Conservation (phyloP, 2,797 vertebrate species). For the Leptodactylus fallax region DNA sequence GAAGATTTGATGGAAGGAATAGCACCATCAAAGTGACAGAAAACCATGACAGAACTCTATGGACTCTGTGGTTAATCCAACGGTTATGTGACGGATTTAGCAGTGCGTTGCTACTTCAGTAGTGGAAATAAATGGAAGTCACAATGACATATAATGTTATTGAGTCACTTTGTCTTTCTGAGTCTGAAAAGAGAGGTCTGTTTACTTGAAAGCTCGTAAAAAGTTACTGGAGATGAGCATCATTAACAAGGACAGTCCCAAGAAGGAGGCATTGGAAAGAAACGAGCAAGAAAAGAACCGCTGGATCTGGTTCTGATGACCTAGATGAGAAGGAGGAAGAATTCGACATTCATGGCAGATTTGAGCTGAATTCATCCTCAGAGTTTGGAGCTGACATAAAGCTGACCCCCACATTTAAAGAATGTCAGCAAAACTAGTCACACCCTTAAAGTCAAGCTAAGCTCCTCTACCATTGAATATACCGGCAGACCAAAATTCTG, state of each 20-base stretch:
- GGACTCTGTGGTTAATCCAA: too few species aligned
- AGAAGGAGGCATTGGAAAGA: constrained; percentile 30
- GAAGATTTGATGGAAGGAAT: too few species aligned
- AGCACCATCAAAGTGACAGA: too few species aligned
- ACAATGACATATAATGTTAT: background rate
- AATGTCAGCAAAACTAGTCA: constrained; percentile 69
- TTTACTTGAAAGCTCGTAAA: constrained; percentile 72
- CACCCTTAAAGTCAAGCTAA: constrained; percentile 67
- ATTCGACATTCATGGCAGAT: constrained; percentile 73
- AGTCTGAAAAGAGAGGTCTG: constrained; percentile 72
- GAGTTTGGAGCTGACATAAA: constrained; percentile 74
- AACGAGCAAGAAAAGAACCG: background rate
- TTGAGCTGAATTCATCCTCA: constrained; percentile 70
- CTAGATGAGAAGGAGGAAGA: constrained; percentile 30
- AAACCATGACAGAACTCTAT: too few species aligned
- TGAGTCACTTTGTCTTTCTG: constrained; percentile 64
- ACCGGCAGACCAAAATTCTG: constrained; percentile 71
- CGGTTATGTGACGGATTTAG: too few species aligned
- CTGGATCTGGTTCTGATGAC: background rate
- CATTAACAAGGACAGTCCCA: background rate
- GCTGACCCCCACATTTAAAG: constrained; percentile 70
- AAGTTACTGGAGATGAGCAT: constrained; percentile 65
- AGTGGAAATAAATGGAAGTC: too few species aligned
- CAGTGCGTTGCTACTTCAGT: too few species aligned
- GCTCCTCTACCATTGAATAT: constrained; percentile 78